phyloP scores from a whole-genome alignment of 23 tunicate genomes.

The Ciona savignyi region DNA sequence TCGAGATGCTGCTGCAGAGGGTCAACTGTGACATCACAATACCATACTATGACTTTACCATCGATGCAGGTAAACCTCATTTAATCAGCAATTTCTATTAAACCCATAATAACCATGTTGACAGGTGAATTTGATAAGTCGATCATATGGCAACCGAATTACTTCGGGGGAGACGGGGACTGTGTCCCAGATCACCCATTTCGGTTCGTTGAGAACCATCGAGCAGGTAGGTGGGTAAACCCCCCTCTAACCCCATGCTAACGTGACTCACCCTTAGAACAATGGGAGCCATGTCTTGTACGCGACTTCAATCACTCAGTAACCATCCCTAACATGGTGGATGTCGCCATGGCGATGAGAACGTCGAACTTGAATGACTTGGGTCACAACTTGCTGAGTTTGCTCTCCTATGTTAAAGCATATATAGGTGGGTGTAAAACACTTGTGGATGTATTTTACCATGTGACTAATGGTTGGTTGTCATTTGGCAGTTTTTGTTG shows the following conservation, averaged over 20 bases:
- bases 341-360: conserved; percentile 45
- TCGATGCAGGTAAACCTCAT: conserved; percentile 94
- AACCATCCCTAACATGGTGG: conserved; percentile 66
- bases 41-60: conserved; percentile 77
- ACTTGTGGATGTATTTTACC: no score
- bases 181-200: conserved; percentile 92
- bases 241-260: no score
- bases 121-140: conserved; percentile 59
- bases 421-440: conserved; percentile 58
- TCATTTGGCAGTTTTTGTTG: no score
- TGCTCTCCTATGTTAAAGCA: conserved; percentile 42
- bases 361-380: conserved; percentile 32
- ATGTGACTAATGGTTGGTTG: no score
- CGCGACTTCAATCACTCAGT: conserved; percentile 40
- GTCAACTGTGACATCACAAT: conserved; percentile 50
- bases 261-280: conserved; percentile 19
- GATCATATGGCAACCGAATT: conserved; percentile 76
- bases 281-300: conserved; percentile 70
- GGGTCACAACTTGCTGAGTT: conserved; percentile 19
- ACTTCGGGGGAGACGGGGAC: conserved; percentile 74
- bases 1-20: conserved; percentile 58
- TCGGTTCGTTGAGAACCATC: conserved; percentile 6
- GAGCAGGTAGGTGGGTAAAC: no score
- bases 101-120: no score
- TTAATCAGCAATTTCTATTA: no score